phyloP scores from a whole-genome alignment of 2,797 vertebrate species.

The Acropternis orthonyx region DNA sequence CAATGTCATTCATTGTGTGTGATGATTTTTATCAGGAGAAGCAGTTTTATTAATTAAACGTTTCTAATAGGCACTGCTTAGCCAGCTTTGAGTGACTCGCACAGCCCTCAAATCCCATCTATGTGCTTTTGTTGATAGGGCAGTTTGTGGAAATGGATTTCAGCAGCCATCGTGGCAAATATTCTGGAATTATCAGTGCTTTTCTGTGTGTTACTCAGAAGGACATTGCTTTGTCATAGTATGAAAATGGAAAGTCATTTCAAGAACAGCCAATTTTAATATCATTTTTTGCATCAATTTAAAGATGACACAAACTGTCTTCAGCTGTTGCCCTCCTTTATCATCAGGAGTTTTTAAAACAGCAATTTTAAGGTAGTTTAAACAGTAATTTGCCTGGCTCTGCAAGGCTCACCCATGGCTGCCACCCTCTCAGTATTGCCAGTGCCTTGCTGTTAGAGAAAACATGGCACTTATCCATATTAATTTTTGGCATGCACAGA shows the following conservation, averaged over 20 bases:
- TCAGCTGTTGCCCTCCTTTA: not conserved
- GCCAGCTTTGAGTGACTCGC: not conserved
- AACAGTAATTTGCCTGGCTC: not conserved
- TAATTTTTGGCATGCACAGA: not conserved
- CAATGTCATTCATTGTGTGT: not conserved
- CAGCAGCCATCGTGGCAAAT: not conserved
- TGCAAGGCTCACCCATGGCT: not conserved
- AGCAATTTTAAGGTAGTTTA: not conserved
- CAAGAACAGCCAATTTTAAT: not conserved
- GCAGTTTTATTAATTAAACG: conserved; percentile 21
- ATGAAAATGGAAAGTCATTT: not conserved
- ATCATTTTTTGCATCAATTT: not conserved
- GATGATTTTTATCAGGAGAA: not conserved
- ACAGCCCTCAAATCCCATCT: not conserved
- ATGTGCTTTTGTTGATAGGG: not conserved
- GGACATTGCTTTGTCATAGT: not conserved
- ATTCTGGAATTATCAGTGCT: not conserved
- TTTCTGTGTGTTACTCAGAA: not conserved
- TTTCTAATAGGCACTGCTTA: not conserved
- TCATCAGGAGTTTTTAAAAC: not conserved
- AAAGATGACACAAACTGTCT: not conserved
- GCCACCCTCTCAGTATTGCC: not conserved
- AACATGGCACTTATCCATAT: not conserved
- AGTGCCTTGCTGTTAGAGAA: not conserved
- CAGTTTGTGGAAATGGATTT: not conserved